These are phyloP conservation scores for Petrocephalus schoutedeni DNA, from an alignment of 2,797 vertebrate genomes.

Conservation along the genomic window DNA sequence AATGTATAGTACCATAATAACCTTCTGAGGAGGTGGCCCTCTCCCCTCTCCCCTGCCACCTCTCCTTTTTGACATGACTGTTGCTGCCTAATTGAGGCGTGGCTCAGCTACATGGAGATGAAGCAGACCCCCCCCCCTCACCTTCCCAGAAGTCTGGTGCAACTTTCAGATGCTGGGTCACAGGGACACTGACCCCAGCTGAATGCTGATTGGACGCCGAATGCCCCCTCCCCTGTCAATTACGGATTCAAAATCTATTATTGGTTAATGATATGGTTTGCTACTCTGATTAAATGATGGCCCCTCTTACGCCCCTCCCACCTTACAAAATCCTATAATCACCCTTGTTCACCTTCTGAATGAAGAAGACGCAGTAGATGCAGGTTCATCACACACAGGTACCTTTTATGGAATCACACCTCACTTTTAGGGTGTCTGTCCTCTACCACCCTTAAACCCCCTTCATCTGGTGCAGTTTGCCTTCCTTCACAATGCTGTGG, in stretches of 20 bases:
- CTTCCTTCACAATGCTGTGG: neutral
- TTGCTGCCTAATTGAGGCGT: neutral
- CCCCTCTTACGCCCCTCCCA: neutral
- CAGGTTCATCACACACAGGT: neutral
- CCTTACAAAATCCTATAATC: neutral
- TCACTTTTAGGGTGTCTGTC: neutral
- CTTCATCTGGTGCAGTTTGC: neutral
- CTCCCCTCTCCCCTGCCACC: neutral
- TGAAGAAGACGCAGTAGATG: neutral
- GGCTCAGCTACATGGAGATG: neutral
- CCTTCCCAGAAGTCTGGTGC: neutral
- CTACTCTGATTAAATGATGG: neutral
- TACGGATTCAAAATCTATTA: neutral
- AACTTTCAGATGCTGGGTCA: neutral
- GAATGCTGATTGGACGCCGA: neutral
- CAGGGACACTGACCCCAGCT: neutral
- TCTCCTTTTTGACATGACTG: conserved; percentile 15
- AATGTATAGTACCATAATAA: conserved; percentile 30
- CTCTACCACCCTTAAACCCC: neutral
- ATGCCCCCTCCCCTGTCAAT: neutral
- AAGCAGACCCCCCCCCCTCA: neutral
- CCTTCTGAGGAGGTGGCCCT: conserved; percentile 14
- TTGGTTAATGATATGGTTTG: neutral
- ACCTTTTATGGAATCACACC: neutral
- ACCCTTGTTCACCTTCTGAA: neutral